Evolutionary conservation across 2,888 invertebrate species (phyloP), one percentile per base, ranked within the genome.

Genomic region (Phyllotreta striolata): DNA sequence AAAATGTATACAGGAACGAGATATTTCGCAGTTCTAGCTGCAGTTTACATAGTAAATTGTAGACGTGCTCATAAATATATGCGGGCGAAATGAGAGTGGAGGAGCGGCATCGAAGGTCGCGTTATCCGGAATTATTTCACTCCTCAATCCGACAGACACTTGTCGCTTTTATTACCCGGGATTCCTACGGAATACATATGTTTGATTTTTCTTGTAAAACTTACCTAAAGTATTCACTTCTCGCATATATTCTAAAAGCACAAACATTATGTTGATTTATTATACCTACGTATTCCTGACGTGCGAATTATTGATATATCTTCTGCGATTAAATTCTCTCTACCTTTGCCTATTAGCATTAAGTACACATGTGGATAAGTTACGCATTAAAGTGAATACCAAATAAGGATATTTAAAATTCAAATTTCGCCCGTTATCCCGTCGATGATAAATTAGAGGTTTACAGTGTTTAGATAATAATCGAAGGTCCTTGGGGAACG

Each of bases 1-100:
- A 76, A 77, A 76, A 76, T 75, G 73, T 73, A 75, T 75, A 71
- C 70, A 71, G 61, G 57, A 62, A 61, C 51, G 61, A 63, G 67
- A 67, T 67, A 66, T 68, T 61, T 63, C 65, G 66, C 66, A 64
- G 62, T 62, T 64, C 63, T 63, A 63, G 63, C 66, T 62, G 62
- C 55, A 49, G 66, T 64, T 58, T 68, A 67, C 63, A 61, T 62
- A 55, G 63, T 46, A 57, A 62, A 52, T 47, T 63, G 63, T 56
- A 63, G 61, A 55, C 52, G 58, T 59, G 61, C 58, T 62, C 63
- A 63, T 62, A 61, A 58, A 60, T 63, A 59, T 62, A 59, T 62
- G 55, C 57, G 46, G 57, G 56, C 49, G 51, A 52, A 63, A 57
- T 57, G 52, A 62, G 62, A 62, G 55, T 55, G 55, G 55, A 47